A percentile compares a stretch with the other conserved stretches of the same genome.
Conservation (phyloP, 2,113 vertebrate genomes). For the Xiphorhynchus elegans region DNA sequence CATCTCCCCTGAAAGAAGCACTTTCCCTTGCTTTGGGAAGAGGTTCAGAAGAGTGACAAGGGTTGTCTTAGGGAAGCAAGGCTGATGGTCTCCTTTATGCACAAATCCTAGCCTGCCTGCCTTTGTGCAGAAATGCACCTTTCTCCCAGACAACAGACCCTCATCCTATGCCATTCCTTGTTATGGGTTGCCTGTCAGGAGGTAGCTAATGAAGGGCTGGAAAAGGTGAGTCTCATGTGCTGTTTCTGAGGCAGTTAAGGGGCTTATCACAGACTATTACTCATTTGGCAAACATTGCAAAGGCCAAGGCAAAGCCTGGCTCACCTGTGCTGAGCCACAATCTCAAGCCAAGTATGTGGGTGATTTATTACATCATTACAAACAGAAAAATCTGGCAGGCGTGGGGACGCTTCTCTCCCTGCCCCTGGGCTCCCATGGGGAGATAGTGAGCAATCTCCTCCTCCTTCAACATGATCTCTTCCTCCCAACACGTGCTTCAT, state of each 20-base stretch:
- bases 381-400: slow-evolving; percentile 35
- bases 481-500: neutral
- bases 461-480: neutral
- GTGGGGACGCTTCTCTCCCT: slow-evolving; percentile 42
- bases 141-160: neutral
- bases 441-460: neutral
- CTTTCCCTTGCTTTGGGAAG: neutral
- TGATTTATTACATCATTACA: slow-evolving; percentile 31
- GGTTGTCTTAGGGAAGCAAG: neutral
- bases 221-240: neutral
- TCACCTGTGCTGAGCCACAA: neutral
- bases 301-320: neutral
- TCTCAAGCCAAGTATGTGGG: neutral
- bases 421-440: neutral
- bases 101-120: neutral
- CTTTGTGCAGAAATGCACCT: neutral
- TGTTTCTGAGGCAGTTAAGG: neutral
- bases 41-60: neutral
- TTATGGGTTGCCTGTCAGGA: neutral
- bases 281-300: neutral
- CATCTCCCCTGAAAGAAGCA: neutral
- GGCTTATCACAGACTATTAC: neutral
- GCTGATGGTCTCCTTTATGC: neutral
- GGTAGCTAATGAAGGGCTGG: neutral
- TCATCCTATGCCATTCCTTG: neutral